These are phyloP conservation scores for Eulemur coronatus DNA, from an alignment of 2,797 vertebrate genomes.

Conservation along the genomic window DNA sequence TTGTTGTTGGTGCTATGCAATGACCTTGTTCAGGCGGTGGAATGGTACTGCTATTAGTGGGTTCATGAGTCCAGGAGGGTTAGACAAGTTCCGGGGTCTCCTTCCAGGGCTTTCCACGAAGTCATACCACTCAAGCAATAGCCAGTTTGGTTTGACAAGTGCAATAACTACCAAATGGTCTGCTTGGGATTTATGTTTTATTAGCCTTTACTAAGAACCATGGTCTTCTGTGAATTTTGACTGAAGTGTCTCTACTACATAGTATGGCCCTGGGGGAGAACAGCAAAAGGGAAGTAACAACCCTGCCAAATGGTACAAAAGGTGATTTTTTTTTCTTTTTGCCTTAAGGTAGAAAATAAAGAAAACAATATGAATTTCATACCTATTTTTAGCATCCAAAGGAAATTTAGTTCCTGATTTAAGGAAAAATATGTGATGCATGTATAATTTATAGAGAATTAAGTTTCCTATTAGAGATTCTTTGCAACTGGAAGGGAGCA, in stretches of 20 bases:
- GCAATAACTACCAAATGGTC: neutral
- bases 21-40: rapidly evolving
- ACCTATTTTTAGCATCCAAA: neutral
- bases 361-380: neutral
- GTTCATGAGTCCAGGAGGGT: neutral
- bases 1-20: rapidly evolving
- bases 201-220: neutral
- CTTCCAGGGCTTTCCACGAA: neutral
- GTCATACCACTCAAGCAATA: neutral
- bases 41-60: neutral
- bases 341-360: neutral
- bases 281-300: neutral
- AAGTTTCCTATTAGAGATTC: neutral
- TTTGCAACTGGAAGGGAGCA: neutral
- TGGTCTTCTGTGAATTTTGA: neutral
- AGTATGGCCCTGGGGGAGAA: neutral
- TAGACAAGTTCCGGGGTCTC: neutral
- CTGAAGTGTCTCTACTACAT: neutral
- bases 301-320: neutral
- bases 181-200: neutral
- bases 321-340: neutral
- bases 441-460: neutral
- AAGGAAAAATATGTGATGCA: neutral
- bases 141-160: neutral
- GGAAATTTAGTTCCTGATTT: neutral